Conservation (phyloP, 2,888 invertebrate genomes). For the Nomada fabriciana region DNA sequence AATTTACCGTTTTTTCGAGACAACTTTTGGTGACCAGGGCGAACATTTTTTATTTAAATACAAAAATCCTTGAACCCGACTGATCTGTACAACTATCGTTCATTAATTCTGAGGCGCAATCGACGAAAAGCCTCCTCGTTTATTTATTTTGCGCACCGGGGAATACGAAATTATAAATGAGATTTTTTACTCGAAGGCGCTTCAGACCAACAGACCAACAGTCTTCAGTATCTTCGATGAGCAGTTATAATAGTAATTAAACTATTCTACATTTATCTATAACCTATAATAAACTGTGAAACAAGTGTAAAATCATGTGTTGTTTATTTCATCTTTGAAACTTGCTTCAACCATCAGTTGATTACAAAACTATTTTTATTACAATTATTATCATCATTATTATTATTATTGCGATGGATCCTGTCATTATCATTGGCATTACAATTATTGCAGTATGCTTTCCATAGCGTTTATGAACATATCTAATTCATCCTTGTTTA, state of each 20-base stretch:
- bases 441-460: constrained; percentile 54
- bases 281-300: constrained; percentile 85
- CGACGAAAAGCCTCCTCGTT: constrained; percentile 67
- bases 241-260: constrained; percentile 84
- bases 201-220: constrained; percentile 72
- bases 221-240: constrained; percentile 83
- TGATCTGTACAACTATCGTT: constrained; percentile 68
- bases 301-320: constrained; percentile 79
- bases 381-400: neutral
- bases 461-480: constrained; percentile 77
- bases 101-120: constrained; percentile 74
- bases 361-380: neutral
- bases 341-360: neutral
- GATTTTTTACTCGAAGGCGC: constrained; percentile 73
- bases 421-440: neutral
- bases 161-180: constrained; percentile 68
- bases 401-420: constrained; percentile 26
- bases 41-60: constrained; percentile 75
- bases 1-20: constrained; percentile 78
- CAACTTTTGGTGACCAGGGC: constrained; percentile 77
- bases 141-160: constrained; percentile 59
- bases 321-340: constrained; percentile 55
- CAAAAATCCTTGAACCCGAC: constrained; percentile 68
- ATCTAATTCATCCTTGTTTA: constrained; percentile 79
- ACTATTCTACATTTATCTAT: constrained; percentile 85